phyloP scores from a whole-genome alignment of 2,797 vertebrate genomes.

The Limosa lapponica region DNA sequence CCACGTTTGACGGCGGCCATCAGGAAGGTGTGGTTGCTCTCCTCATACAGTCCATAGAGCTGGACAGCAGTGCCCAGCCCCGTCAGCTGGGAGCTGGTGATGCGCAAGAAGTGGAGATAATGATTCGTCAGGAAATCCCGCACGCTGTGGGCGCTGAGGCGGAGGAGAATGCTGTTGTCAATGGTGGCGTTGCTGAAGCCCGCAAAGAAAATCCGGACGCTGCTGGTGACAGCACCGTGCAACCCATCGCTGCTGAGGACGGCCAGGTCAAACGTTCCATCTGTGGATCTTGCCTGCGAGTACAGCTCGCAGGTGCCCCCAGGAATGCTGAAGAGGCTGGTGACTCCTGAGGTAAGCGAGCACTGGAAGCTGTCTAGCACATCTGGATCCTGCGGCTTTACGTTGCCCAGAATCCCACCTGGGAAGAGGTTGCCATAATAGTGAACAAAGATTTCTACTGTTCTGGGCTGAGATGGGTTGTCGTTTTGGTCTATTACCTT shows the following conservation, averaged over 20 bases:
- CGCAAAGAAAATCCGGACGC: conserved; percentile 86
- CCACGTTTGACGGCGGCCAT: conserved; percentile 89
- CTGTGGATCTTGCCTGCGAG: conserved; percentile 88
- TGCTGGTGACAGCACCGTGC: conserved; percentile 89
- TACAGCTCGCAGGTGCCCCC: conserved; percentile 88
- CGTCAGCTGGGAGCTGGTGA: conserved; percentile 90
- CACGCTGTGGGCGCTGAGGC: conserved; percentile 81
- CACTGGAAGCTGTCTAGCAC: conserved; percentile 92
- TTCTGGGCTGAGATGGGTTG: conserved; percentile 93
- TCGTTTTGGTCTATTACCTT: conserved; percentile 94
- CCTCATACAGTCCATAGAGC: conserved; percentile 89
- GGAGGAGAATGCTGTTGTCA: conserved; percentile 94
- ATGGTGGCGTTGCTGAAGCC: conserved; percentile 92
- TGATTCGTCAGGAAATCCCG: conserved; percentile 90
- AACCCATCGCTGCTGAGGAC: conserved; percentile 90
- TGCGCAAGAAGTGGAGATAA: conserved; percentile 93
- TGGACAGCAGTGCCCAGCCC: conserved; percentile 92
- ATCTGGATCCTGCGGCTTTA: conserved; percentile 94
- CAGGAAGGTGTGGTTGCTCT: conserved; percentile 90
- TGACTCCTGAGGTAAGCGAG: conserved; percentile 88
- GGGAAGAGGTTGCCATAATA: conserved; percentile 95
- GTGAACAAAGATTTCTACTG: conserved; percentile 92
- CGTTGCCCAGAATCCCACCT: conserved; percentile 90
- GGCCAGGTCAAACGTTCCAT: conserved; percentile 92
- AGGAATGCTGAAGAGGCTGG: conserved; percentile 90